Conservation (phyloP, 2,113 vertebrate genomes). For the Erythrolamprus reginae region DNA sequence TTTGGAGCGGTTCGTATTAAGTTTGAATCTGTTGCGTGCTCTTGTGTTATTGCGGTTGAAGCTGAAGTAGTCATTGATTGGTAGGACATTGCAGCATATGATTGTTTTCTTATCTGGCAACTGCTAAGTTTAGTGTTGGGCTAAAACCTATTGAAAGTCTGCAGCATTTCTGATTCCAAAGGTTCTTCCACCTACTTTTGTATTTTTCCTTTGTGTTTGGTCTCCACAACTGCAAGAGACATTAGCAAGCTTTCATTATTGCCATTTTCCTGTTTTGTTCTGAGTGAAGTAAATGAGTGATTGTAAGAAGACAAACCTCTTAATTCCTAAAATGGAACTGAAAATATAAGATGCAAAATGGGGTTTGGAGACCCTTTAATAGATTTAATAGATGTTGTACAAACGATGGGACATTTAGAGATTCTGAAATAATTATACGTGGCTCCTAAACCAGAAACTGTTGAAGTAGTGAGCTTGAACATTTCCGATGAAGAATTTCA, state of each 20-base stretch:
- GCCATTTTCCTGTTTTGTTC: not conserved
- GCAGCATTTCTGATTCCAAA: not conserved
- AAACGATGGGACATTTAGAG: not conserved
- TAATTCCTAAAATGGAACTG: not conserved
- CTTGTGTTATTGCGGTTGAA: no score
- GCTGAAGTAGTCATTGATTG: no score
- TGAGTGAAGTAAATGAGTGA: not conserved
- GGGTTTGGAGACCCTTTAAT: not conserved
- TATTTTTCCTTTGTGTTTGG: not conserved
- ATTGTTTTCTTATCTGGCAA: not conserved
- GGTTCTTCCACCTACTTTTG: not conserved
- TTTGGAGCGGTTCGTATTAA: no score
- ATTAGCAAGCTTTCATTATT: not conserved
- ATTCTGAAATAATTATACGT: not conserved
- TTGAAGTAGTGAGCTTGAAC: not conserved
- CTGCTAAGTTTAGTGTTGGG: not conserved
- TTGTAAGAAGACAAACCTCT: not conserved
- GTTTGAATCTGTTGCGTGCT: no score
- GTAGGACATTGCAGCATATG: no score
- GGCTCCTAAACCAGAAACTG: not conserved
- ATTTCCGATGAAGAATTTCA: not conserved
- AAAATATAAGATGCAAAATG: not conserved
- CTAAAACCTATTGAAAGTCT: not conserved
- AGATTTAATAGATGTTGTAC: not conserved
- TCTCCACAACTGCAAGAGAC: not conserved